Base-by-base conservation (phyloP, 2,888 invertebrate species). In the Bugula neritina region DNA sequence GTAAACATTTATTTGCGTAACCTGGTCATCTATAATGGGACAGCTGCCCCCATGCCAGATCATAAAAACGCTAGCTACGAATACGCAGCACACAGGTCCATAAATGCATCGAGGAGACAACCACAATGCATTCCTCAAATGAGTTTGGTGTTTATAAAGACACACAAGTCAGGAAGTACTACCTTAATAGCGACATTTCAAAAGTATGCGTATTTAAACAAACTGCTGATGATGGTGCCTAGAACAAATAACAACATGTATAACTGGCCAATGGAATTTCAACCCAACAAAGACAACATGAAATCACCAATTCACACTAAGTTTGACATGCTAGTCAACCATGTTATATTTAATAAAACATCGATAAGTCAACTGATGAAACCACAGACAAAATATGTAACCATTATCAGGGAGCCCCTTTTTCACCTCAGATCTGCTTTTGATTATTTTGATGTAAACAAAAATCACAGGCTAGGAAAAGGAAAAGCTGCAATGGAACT, bases 291-390 rank as follows among this genome's bases (percentile, higher is more conserved):
- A 31, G 63, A 63, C 63, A 63, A 63, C 27, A 10, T 63, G 27
- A 63, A 29, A 13, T 5, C 29, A 25, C 25, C 17, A 13, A 2
- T 25, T 2, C 5, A 31, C 10, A 13, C 10, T 5, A 63, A 34
- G 31, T 63, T 63, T 31, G 31, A 63, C 63, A 63, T 63, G 63
- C 31, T 63, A 63, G 63, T 63, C n/a, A 63, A 63, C 31, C 63
- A 63, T 34, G 31, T 63, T 31, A 63, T 63, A 63, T 63, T 29
- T 27, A 63, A 63, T 27, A 63, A 63, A 34, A 63, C 63, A 13
- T 29, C 29, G 1, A 63, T 63, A 31, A 27, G 25, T 63, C 27
- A 27, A 2, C 31, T 63, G 13, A 63, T 63, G 63, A 13, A 27
- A 17, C 29, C 63, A 13, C 31, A 63, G 2, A 31, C n/a, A 3